Evolutionary conservation across 2,797 vertebrate genomes (phyloP).

Genomic region (Cuniculus paca): DNA sequence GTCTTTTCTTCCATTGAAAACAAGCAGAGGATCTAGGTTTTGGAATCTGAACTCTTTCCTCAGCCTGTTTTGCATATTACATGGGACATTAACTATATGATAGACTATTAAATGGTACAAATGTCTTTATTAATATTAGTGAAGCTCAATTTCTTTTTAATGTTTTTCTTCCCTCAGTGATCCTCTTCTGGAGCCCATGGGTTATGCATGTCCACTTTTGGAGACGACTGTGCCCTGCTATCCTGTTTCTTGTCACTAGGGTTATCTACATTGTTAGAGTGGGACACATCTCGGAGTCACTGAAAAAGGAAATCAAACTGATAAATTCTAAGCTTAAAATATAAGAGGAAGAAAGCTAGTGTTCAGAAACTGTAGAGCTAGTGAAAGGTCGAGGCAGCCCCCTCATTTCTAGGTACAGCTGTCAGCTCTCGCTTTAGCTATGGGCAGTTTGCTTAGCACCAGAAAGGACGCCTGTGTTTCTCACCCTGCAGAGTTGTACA

Average conservation of each 20-base stretch:
- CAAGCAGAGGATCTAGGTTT: neutral
- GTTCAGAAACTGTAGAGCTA: neutral
- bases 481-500: neutral
- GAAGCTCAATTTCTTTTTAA: neutral
- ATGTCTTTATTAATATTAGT: neutral
- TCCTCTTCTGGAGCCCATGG: neutral
- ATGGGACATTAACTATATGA: conserved; percentile 13
- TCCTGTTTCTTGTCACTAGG: neutral
- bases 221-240: neutral
- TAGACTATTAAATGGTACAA: neutral
- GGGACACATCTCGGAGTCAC: neutral
- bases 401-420: conserved; percentile 26
- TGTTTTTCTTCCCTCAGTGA: neutral
- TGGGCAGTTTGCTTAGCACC: neutral
- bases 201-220: neutral
- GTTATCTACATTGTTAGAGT: neutral
- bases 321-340: conserved; percentile 44
- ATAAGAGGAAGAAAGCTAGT: neutral
- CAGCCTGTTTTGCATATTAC: neutral
- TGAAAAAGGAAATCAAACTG: neutral
- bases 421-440: neutral
- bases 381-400: neutral
- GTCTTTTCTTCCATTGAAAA: conserved; percentile 8
- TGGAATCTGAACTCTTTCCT: conserved; percentile 11
- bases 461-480: neutral